Conservation (phyloP, 2,888 invertebrate genomes). For the Sialis lutaria region DNA sequence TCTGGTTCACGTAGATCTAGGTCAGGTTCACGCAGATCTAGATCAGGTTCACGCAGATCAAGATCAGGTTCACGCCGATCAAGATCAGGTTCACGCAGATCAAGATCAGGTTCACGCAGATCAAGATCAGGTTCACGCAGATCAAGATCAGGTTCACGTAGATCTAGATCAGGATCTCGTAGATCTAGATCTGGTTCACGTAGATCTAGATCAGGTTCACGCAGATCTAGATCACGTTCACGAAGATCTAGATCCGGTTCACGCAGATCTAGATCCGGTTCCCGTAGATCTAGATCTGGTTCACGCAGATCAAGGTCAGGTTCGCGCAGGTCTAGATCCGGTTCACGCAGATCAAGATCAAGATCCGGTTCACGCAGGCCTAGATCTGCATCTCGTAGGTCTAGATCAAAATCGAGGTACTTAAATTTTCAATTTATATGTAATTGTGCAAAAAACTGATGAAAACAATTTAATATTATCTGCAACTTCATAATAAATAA, state of each 20-base stretch:
- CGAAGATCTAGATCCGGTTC: slow-evolving; percentile 12
- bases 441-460: too few relatives aligned
- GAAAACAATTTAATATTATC: too few relatives aligned
- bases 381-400: too few relatives aligned
- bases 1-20: slow-evolving; percentile 15
- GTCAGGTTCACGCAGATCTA: slow-evolving; percentile 12
- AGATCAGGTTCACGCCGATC: slow-evolving; percentile 15
- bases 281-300: slow-evolving; percentile 20
- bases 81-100: slow-evolving; percentile 16
- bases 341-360: slow-evolving; percentile 30
- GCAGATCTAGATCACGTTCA: slow-evolving; percentile 15
- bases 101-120: slow-evolving; percentile 18
- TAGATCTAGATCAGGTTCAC: slow-evolving; percentile 18
- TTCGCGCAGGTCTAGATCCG: slow-evolving; percentile 34
- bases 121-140: slow-evolving; percentile 16
- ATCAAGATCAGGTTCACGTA: slow-evolving; percentile 16
- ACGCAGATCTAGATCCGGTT: slow-evolving; percentile 13
- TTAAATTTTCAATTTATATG: too few relatives aligned
- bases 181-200: slow-evolving; percentile 12
- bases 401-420: too few relatives aligned
- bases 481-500: too few relatives aligned
- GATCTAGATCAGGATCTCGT: slow-evolving; percentile 10
- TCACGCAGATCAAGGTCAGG: slow-evolving; percentile 12
- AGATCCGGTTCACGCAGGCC: not conserved
- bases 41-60: slow-evolving; percentile 13